Conservation (phyloP, 2,113 vertebrate species). For the Neodontobutis hainanensis region DNA sequence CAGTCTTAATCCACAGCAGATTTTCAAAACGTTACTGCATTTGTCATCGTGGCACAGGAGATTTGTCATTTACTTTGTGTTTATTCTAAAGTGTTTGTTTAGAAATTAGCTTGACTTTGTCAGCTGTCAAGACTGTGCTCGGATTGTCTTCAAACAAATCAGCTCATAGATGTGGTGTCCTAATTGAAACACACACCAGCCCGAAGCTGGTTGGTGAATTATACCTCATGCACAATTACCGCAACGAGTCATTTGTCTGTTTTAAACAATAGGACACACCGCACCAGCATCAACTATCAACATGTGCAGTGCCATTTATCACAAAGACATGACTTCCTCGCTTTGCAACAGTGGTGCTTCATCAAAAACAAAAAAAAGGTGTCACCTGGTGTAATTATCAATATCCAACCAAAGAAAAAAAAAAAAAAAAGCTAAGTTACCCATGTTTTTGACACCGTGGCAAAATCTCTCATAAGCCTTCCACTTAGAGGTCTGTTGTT, state of each 20-base stretch:
- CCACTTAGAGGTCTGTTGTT: slow-evolving; percentile 32
- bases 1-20: slow-evolving; percentile 82
- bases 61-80: slow-evolving; percentile 85
- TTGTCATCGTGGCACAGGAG: slow-evolving; percentile 87
- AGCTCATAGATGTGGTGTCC: slow-evolving; percentile 1
- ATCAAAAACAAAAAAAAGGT: slow-evolving; percentile 15
- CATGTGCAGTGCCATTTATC: slow-evolving; percentile 40
- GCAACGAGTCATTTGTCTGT: slow-evolving; percentile 48
- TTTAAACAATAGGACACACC: slow-evolving; percentile 26
- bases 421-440: slow-evolving; percentile 27
- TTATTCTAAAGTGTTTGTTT: slow-evolving; percentile 82
- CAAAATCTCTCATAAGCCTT: slow-evolving; percentile 39
- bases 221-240: slow-evolving; percentile 37
- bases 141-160: slow-evolving; percentile 15
- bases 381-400: slow-evolving; percentile 23
- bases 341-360: slow-evolving; percentile 22
- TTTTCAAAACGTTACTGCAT: slow-evolving; percentile 86
- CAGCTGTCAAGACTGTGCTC: slow-evolving; percentile 23
- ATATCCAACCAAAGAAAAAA: slow-evolving; percentile 22
- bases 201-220: slow-evolving; percentile 23
- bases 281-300: slow-evolving; percentile 29
- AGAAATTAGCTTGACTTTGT: slow-evolving; percentile 79
- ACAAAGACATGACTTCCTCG: slow-evolving; percentile 19
- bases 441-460: slow-evolving; percentile 30
- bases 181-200: slow-evolving; percentile 42